Base-by-base conservation (phyloP, 2,113 vertebrate genomes). In the Octodon degus region DNA sequence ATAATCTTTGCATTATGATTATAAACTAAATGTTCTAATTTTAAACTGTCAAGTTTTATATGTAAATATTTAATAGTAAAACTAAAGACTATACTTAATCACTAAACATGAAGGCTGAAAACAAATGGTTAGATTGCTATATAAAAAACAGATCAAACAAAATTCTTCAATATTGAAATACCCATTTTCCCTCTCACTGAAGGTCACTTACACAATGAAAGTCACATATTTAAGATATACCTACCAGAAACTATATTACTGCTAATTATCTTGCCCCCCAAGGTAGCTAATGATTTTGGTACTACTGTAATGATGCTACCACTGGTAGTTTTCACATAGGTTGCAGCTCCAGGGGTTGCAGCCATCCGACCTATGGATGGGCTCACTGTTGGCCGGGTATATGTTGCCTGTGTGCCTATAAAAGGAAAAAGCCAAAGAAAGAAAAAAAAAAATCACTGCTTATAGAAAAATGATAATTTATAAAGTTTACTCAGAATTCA, bases 241-340 rank as follows among this genome's bases (percentile, higher is more conserved):
- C 97, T 98, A 99, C 99, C 99, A 70, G 99, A 99, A 97, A 99
- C 99, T 40, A 99, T 99, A 98, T 99, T 99, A 98, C 99, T 99
- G 99, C 99, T 99, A 98, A 99, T 99, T 97, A 99, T 99, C 98
- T 99, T 99, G 92, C 99, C 99, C 1, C 99, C 99, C 58, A 99
- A 98, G 0, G 99, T 99, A 74, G 99, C 99, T 97, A 99, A 98
- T 7, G 99, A 99, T 97, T 99, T 99, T 77, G 99, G 99, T 55
- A 99, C 99, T 50, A 99, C 99, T 0, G 99, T 99, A 96, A 99
- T 99, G 98, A 99, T 99, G 98, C 99, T 99, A 53, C 99, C 99
- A 40, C 99, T 99, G 55, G 99, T 99, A 37, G 99, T 99, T 97
- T 99, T 99, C 95, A 99, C 99, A 0, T 99, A 99, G 9, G 99